Base-by-base conservation (phyloP, 2,888 invertebrate species). In the Melinopterus prodromus region DNA sequence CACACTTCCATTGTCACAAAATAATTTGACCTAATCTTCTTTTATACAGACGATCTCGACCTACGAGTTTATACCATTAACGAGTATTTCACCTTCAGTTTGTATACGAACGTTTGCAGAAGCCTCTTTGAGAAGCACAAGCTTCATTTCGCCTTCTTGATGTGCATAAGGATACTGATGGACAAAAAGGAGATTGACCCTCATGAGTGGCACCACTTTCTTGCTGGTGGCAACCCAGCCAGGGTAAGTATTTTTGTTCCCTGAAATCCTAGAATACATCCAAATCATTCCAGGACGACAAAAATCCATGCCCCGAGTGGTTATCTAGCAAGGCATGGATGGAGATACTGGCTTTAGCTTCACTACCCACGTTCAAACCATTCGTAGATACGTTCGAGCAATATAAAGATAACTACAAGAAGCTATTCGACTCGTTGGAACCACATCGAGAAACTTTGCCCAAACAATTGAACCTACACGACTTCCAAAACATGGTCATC, bases 121-220 rank as follows among this genome's bases (percentile, higher is more conserved):
- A 97, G 97, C 83, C 91, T 98, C 78, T 98, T 98, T 86, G 97
- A 97, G 87, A 94, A 93, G 81, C 96, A 98, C 90, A 97, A 98
- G 89, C 90, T 98, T 14, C 91, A 97, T 82, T 98, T 97, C 88
- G 96, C 95, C 6, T 94, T 96, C 86, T 91, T 95, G 35, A 87
- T 96, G 37, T 93, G 94, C 82, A 92, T 92, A 0, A 90, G 96
- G 70, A 93, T 96, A 15, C 88, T 93, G 83, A 90, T 95, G 84
- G 93, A 94, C 80, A 89, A 90, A 1, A 91, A 92, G 0, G 85
- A 90, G 71, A 92, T 96, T 16, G 90, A 94, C 76, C 86, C 86
- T 6, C 89, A 88, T 0, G 96, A 97, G 87, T 95, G 96, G 91
- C 92, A 94, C 84, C 95, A 95, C 87, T 89, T 97, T 75, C 90